Base-by-base conservation (phyloP, 2,888 invertebrate genomes). In the Lathronympha strigana region DNA sequence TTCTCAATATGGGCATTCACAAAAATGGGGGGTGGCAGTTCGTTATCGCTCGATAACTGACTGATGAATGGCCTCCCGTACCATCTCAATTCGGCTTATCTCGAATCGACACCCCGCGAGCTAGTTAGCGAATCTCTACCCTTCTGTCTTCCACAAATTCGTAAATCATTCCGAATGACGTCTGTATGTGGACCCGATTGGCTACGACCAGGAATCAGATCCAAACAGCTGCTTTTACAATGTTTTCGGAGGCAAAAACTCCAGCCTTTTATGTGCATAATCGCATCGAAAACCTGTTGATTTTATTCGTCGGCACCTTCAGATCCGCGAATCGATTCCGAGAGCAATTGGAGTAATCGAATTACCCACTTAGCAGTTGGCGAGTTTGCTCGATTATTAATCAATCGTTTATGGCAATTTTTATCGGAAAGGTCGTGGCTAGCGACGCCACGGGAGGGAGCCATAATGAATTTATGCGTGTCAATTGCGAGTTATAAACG, bases 81-180 rank as follows among this genome's bases (percentile, higher is more conserved):
- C 84, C 86, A 82, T 87, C 90, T 91, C 89, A 90, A 90, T 91
- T 90, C 83, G 88, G 90, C 81, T 88, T 92, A 91, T 91, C 90
- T 75, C 60, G 72, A 81, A 89, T 87, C 88, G 80, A 81, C 86
- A 88, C 87, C 85, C 82, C 79, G 80, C 79, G 80, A 83, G 88
- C 90, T 90, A 90, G 91, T 91, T 91, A 90, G 88, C 78, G 83
- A 78, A 82, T 79, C 82, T 79, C 82, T 77, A 77, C 77, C 79
- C 75, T 76, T 72, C 73, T 75, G 75, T 78, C 68, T 66, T 64
- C 72, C 69, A 73, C n/a, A 78, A 79, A 83, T 83, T 81, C 83
- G 82, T 89, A 88, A 86, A 86, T 86, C 85, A 87, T 84, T 84
- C 79, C 63, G 74, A 71, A 74, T 76, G 86, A 87, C 88, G 84